Conservation (phyloP, 1,140 invertebrate genomes). For the Bombus affinis region DNA sequence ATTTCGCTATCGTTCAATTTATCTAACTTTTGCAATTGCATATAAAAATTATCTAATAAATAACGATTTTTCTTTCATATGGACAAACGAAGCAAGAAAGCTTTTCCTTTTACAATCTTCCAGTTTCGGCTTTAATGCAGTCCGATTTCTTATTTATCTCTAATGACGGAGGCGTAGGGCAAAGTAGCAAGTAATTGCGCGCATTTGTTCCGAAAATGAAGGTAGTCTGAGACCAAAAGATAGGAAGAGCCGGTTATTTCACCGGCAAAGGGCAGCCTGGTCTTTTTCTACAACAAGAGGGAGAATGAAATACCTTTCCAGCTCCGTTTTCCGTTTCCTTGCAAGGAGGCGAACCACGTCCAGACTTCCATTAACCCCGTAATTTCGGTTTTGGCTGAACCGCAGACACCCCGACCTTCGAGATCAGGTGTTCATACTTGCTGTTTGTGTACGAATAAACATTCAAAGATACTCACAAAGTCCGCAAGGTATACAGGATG, state of each 20-base stretch:
- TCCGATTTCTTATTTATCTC: constrained; percentile 39
- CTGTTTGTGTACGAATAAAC: constrained; percentile 28
- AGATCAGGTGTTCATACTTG: constrained; percentile 41
- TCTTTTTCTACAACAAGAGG: constrained; percentile 34
- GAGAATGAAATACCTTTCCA: constrained; percentile 31
- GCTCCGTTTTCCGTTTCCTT: constrained; percentile 21
- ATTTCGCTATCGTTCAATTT: too few relatives aligned
- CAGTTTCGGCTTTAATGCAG: background rate
- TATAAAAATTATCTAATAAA: too few relatives aligned
- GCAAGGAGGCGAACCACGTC: constrained; percentile 24
- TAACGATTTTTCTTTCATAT: background rate
- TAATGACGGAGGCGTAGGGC: background rate
- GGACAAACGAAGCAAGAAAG: background rate
- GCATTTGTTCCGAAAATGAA: constrained; percentile 43
- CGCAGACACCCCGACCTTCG: constrained; percentile 48
- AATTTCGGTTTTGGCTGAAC: constrained; percentile 62
- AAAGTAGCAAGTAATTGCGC: constrained; percentile 36
- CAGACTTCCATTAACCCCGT: constrained; percentile 66
- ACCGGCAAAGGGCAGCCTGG: constrained; percentile 22
- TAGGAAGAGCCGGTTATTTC: constrained; percentile 27
- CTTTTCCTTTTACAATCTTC: constrained; percentile 2
- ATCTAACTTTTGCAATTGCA: too few relatives aligned
- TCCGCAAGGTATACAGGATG: background rate
- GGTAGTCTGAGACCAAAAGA: constrained; percentile 3
- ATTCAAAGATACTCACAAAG: constrained; percentile 16